Percentiles rank a stretch among this genome's conserved stretches.
Conservation (phyloP, 2,888 invertebrate genomes). For the Cantharis nigra region DNA sequence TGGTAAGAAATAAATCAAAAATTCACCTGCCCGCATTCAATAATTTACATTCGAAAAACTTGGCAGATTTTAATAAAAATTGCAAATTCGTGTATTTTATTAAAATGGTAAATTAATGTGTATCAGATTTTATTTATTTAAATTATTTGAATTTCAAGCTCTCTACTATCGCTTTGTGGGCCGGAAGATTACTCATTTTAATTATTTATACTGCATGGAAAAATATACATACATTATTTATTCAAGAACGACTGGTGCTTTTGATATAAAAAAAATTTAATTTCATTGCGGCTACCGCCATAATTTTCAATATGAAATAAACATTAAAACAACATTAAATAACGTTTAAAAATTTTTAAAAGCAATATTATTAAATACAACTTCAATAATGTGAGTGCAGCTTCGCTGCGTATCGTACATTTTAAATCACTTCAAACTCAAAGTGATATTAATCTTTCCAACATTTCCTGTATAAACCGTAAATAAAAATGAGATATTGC, state of each 20-base stretch:
- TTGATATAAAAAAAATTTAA: neutral
- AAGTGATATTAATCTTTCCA: constrained; percentile 47
- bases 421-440: constrained; percentile 33
- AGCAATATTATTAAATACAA: constrained; percentile 33
- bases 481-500: constrained; percentile 42
- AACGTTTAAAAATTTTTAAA: constrained; percentile 27
- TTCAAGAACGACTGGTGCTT: neutral
- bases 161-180: neutral
- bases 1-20: neutral
- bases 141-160: neutral
- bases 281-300: neutral
- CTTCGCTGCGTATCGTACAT: constrained; percentile 16
- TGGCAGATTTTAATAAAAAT: neutral
- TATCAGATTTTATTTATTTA: neutral
- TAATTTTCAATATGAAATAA: constrained; percentile 9
- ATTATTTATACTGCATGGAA: neutral
- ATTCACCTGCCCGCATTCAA: neutral
- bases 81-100: neutral
- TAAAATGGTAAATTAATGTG: neutral
- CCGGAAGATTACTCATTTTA: neutral
- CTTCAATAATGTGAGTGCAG: constrained; percentile 16
- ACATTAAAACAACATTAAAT: constrained; percentile 24
- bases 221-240: neutral
- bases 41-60: neutral
- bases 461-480: constrained; percentile 47